Conservation (phyloP, 2,888 invertebrate species). For the Tetragonula carbonaria region DNA sequence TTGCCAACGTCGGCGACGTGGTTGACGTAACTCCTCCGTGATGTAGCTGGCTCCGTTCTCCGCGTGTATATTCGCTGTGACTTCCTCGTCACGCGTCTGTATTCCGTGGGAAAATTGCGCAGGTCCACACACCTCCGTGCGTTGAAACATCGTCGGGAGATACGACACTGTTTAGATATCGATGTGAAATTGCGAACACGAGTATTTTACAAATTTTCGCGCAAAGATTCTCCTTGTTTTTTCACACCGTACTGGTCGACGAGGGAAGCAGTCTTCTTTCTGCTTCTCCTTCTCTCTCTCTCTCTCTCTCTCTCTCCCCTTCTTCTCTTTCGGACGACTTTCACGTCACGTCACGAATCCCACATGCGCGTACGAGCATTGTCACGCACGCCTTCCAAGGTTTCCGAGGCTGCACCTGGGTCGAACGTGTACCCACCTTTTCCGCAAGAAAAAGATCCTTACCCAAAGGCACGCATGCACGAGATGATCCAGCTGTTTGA, state of each 20-base stretch:
- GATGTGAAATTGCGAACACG: no score
- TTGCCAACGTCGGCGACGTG: conserved; percentile 18
- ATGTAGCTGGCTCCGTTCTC: not conserved
- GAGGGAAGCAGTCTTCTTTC: conserved; percentile 28
- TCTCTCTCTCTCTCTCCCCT: not conserved
- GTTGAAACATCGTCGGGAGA: no score
- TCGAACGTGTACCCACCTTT: conserved; percentile 67
- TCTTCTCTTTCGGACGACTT: conserved; percentile 47
- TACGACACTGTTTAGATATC: no score
- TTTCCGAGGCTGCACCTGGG: conserved; percentile 71
- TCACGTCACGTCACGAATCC: conserved; percentile 47
- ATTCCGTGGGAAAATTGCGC: not conserved
- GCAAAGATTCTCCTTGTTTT: not conserved
- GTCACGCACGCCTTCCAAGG: conserved; percentile 70
- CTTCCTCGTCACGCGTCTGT: conserved; percentile 19
- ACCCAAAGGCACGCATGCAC: conserved; percentile 77
- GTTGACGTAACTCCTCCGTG: conserved; percentile 37
- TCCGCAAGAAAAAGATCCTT: conserved; percentile 79
- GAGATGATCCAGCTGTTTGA: conserved; percentile 84
- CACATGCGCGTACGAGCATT: conserved; percentile 61
- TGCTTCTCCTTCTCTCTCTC: conserved; percentile 19
- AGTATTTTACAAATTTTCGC: not conserved
- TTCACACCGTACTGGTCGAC: not conserved
- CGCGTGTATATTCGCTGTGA: conserved; percentile 27
- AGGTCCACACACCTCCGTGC: not conserved